These are phyloP conservation scores for Morus bassanus DNA, from an alignment of 2,797 vertebrate genomes.

Conservation along the genomic window DNA sequence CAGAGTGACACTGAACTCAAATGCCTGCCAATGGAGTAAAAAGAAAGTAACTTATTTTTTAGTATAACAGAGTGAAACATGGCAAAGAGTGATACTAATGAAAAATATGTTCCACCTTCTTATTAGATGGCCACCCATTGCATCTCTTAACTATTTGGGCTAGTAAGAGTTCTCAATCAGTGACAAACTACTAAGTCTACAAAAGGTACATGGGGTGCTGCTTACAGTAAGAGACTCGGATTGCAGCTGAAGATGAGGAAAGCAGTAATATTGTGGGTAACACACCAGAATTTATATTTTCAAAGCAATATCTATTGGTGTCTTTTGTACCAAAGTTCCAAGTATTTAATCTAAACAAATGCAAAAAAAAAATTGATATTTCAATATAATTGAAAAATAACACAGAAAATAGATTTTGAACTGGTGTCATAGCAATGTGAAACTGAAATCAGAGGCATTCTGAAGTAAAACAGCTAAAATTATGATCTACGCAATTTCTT, in stretches of 20 bases:
- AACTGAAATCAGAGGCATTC: not conserved
- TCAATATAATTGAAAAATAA: not conserved
- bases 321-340: not conserved
- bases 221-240: not conserved
- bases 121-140: not conserved
- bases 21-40: not conserved
- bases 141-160: not conserved
- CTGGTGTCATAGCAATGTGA: not conserved
- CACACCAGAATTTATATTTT: not conserved
- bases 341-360: not conserved
- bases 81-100: not conserved
- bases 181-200: not conserved
- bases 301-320: not conserved
- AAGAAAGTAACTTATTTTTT: not conserved
- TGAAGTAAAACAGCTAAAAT: not conserved
- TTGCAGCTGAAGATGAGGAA: not conserved
- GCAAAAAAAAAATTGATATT: not conserved
- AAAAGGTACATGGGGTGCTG: not conserved
- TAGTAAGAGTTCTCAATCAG: not conserved
- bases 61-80: not conserved
- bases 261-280: not conserved
- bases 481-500: not conserved
- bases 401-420: not conserved
- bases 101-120: not conserved
- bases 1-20: not conserved